Evolutionary conservation across 2,888 invertebrate genomes (phyloP).

Genomic region (Pinctada fucata): DNA sequence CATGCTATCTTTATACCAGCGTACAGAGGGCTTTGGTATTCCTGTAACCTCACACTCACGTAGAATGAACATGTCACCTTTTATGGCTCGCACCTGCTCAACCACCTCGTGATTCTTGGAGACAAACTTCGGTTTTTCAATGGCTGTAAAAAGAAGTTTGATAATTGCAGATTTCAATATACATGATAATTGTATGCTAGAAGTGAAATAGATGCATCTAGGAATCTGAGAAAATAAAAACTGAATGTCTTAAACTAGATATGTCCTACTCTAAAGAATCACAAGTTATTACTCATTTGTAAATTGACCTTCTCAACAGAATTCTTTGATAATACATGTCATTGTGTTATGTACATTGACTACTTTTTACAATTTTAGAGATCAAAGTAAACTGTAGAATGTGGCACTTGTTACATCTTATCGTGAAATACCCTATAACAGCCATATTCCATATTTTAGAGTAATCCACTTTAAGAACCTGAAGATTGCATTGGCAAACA

Average conservation of each 20-base stretch:
- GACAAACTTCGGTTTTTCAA: slow-evolving; percentile 21
- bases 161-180: neutral
- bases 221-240: too few species aligned
- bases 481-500: neutral
- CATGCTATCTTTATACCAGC: slow-evolving; percentile 72
- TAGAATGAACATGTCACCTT: slow-evolving; percentile 18
- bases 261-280: too few species aligned
- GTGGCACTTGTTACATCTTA: neutral
- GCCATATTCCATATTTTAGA: too few species aligned
- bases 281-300: too few species aligned
- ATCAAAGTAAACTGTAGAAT: neutral
- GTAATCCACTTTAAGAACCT: neutral
- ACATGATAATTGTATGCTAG: neutral
- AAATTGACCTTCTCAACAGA: too few species aligned
- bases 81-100: neutral
- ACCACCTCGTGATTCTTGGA: slow-evolving; percentile 1
- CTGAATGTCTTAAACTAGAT: too few species aligned
- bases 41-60: slow-evolving; percentile 57
- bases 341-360: too few species aligned
- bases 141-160: slow-evolving; percentile 22
- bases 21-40: slow-evolving; percentile 56
- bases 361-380: too few species aligned
- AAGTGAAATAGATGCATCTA: too few species aligned
- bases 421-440: neutral
- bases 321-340: too few species aligned